A percentile compares a stretch with the other conserved stretches of the same genome.
Evolutionary conservation across 2,888 invertebrate species (phyloP).

Genomic region (Stramonita haemastoma): DNA sequence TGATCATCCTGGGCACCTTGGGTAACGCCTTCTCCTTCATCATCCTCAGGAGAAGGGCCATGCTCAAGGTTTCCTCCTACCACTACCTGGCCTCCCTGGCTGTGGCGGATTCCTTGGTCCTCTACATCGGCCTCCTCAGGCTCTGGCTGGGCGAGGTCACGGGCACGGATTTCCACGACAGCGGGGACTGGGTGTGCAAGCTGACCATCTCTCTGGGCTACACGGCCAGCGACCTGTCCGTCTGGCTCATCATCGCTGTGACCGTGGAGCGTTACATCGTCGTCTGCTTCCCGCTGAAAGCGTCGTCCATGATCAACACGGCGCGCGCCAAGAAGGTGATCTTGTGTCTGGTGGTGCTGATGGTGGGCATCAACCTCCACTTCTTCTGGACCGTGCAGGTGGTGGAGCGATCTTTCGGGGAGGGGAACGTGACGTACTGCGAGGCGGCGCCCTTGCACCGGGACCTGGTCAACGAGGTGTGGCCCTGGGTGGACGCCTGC

Average conservation of each 20-base stretch:
- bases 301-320: conserved; percentile 68
- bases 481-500: conserved; percentile 74
- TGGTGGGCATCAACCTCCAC: conserved; percentile 69
- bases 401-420: conserved; percentile 49
- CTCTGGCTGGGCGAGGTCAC: conserved; percentile 72
- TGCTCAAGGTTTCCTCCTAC: conserved; percentile 74
- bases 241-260: conserved; percentile 75
- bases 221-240: conserved; percentile 72
- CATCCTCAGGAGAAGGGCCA: conserved; percentile 72
- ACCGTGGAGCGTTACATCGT: conserved; percentile 75
- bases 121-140: conserved; percentile 72
- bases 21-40: conserved; percentile 74
- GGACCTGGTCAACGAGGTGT: conserved; percentile 58
- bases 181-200: conserved; percentile 70
- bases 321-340: conserved; percentile 68
- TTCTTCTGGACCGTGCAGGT: conserved; percentile 70
- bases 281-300: conserved; percentile 73
- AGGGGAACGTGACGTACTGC: conserved; percentile 53
- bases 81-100: conserved; percentile 73
- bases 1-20: conserved; percentile 72
- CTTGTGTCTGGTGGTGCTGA: conserved; percentile 56
- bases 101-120: conserved; percentile 72
- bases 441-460: conserved; percentile 48
- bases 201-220: conserved; percentile 65
- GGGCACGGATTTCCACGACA: conserved; percentile 63